These are phyloP conservation scores for Sardinella longiceps DNA, from an alignment of 2,797 vertebrate genomes.

Conservation along the genomic window DNA sequence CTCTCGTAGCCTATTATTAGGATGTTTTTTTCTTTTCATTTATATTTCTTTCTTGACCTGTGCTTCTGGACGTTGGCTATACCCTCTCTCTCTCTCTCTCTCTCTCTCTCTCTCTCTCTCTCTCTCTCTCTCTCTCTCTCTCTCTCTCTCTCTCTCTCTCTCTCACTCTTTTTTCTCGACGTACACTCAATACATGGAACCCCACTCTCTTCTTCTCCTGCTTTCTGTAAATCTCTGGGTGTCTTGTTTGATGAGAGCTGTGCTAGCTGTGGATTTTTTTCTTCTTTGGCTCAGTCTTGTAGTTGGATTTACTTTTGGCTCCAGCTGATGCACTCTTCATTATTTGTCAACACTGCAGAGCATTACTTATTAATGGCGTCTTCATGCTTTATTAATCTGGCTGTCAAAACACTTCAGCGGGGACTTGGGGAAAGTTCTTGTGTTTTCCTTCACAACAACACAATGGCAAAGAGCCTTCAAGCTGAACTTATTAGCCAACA, in stretches of 20 bases:
- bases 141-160: neutral
- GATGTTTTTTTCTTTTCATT: too few relatives aligned
- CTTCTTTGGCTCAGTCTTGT: slow-evolving; percentile 57
- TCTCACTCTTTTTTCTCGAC: neutral
- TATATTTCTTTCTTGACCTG: too few relatives aligned
- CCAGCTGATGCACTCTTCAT: slow-evolving; percentile 65
- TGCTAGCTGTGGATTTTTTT: slow-evolving; percentile 37
- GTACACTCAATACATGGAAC: too few relatives aligned
- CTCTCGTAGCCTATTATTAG: too few relatives aligned
- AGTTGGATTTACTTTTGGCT: slow-evolving; percentile 71
- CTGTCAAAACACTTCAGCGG: slow-evolving; percentile 80
- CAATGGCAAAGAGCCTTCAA: slow-evolving; percentile 5
- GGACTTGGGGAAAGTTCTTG: slow-evolving; percentile 60
- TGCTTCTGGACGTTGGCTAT: too few relatives aligned
- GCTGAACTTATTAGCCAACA: neutral
- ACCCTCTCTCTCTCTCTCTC: neutral
- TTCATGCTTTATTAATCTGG: slow-evolving; percentile 83
- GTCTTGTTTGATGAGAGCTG: slow-evolving; percentile 18
- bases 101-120: neutral
- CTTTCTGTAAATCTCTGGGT: neutral
- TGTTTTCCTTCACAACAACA: neutral
- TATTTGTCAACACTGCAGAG: slow-evolving; percentile 81
- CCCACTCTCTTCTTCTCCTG: too few relatives aligned
- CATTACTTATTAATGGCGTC: slow-evolving; percentile 84
- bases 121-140: neutral